A percentile compares a stretch with the other conserved stretches of the same genome.
Evolutionary conservation across 2,888 invertebrate genomes (phyloP).

Genomic region (Serrognathus titanus): DNA sequence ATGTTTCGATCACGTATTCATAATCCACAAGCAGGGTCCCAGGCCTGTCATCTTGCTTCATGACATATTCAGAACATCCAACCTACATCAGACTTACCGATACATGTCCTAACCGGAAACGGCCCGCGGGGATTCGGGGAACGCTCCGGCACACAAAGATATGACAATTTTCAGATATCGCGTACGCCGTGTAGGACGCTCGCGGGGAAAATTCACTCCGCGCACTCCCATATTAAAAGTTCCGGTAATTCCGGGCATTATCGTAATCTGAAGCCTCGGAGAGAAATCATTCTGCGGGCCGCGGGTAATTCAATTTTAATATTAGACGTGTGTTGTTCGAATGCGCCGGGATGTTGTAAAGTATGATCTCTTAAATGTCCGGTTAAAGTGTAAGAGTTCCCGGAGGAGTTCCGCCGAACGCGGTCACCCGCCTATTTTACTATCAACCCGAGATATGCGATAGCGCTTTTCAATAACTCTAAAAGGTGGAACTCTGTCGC

Average conservation of each 20-base stretch:
- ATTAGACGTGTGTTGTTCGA: constrained; percentile 7
- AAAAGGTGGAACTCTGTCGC: constrained; percentile 42
- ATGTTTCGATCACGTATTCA: neutral
- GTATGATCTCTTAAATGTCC: constrained; percentile 19
- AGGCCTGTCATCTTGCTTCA: constrained; percentile 37
- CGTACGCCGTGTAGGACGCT: neutral
- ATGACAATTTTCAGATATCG: constrained; percentile 24
- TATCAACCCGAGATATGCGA: constrained; percentile 46
- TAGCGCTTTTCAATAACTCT: constrained; percentile 49
- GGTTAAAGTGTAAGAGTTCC: constrained; percentile 11
- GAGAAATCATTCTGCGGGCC: too few relatives aligned
- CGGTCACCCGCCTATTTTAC: constrained; percentile 35
- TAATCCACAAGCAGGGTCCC: neutral
- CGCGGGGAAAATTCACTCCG: too few relatives aligned
- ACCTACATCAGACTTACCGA: constrained; percentile 35
- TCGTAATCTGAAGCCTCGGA: too few relatives aligned
- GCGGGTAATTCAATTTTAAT: neutral
- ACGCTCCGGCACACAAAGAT: constrained; percentile 21
- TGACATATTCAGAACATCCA: constrained; percentile 42
- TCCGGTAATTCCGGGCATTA: too few relatives aligned
- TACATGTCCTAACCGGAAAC: constrained; percentile 26
- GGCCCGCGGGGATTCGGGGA: constrained; percentile 21
- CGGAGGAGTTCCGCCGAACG: constrained; percentile 17
- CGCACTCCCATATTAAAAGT: too few relatives aligned
- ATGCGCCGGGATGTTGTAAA: constrained; percentile 14